Base-by-base conservation (phyloP, 2,888 invertebrate species). In the Drosophila imparisetae region DNA sequence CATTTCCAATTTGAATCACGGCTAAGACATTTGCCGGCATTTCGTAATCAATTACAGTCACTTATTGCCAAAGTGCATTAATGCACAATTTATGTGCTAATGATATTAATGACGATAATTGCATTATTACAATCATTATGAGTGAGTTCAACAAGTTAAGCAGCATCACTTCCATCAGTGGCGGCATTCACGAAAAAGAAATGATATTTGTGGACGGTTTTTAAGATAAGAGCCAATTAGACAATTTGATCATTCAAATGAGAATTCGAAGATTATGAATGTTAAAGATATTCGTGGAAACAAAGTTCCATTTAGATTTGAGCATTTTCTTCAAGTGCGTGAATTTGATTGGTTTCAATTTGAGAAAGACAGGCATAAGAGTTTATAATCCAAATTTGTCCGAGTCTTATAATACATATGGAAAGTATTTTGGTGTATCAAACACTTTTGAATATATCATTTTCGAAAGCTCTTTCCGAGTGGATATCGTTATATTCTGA, bases 1-100 rank as follows among this genome's bases (percentile, higher is more conserved):
- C 13, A 27, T n/a, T 42, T 65, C 27, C 40, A 72, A 57, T 50
- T 78, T 27, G 36, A 27, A 42, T 13, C 21, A n/a, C 27, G 3
- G 21, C 18, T 30, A 29, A 21, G 24, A n/a, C 40, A 54, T 32
- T 60, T 63, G 55, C 81, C 81, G 78, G 81, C 69, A 50, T 77
- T 73, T 78, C 62, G 42, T 68, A 65, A 62, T 63, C 48, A 30
- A 7, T n/a, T 34, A 42, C 48, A 34, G 7, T 24, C 5, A 55
- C 27, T 7, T 13, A 27, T 36, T 36, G 27, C 7, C 18, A n/a
- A 54, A 54, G 2, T 55, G 13, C n/a, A 36, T n/a, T 18, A 27
- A 38, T 15, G 8, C 21, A 53, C 15, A 29, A 21, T 5, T 54
- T 27, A 24, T 54, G 18, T 24, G 4, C 8, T 8, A 45, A 21